A percentile compares a stretch with the other conserved stretches of the same genome.
These are phyloP conservation scores for Sesamia nonagrioides DNA, from an alignment of 1,140 invertebrate species.

Conservation along the genomic window DNA sequence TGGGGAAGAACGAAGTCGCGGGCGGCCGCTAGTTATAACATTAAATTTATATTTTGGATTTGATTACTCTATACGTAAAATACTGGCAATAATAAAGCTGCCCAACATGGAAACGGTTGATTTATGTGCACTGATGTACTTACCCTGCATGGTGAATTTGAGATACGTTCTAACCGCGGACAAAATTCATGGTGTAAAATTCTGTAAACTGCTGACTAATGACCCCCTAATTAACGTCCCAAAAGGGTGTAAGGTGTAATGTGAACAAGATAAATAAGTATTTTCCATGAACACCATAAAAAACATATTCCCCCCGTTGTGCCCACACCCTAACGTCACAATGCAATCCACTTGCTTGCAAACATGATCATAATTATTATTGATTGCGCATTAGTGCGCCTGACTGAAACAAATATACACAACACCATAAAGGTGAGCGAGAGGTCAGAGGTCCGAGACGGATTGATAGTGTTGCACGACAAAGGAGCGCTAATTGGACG, in stretches of 20 bases:
- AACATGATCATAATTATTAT: conserved; percentile 85
- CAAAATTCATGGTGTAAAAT: background rate
- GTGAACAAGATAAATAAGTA: conserved; percentile 2
- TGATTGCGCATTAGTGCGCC: conserved; percentile 81
- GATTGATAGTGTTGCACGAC: conserved; percentile 71
- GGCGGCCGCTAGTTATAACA: too few relatives aligned
- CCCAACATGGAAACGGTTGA: too few relatives aligned
- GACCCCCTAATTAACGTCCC: background rate
- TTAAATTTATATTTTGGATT: too few relatives aligned
- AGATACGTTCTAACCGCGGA: too few relatives aligned
- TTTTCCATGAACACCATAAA: conserved; percentile 11
- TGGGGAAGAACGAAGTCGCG: too few relatives aligned
- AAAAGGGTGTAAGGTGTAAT: background rate
- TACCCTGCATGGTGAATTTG: too few relatives aligned
- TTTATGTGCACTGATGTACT: too few relatives aligned
- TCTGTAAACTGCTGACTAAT: background rate
- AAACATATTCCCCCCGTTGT: conserved; percentile 38
- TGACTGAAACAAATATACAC: conserved; percentile 51
- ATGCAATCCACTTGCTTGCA: conserved; percentile 82
- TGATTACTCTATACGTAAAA: too few relatives aligned
- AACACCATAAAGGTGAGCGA: conserved; percentile 38
- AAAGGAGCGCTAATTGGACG: conserved; percentile 74
- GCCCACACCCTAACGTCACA: conserved; percentile 66
- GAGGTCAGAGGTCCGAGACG: conserved; percentile 51
- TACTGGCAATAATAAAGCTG: too few relatives aligned